Evolutionary conservation across 2,797 vertebrate genomes (phyloP).

Genomic region (Sebastes kiyomatsui): DNA sequence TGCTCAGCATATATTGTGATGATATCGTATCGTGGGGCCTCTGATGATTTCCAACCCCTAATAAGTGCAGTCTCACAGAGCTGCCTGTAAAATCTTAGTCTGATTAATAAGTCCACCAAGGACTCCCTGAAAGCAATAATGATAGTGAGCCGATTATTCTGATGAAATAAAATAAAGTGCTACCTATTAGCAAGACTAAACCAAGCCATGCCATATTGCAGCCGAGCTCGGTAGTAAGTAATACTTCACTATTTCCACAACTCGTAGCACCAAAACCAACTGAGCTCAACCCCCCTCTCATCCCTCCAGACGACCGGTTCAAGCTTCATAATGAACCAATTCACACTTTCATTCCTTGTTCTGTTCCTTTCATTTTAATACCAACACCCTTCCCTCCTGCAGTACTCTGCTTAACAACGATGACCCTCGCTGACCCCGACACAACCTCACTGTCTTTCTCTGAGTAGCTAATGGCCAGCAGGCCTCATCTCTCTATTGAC

Average conservation of each 20-base stretch:
- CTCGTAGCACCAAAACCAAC: background rate
- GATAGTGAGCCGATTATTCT: background rate
- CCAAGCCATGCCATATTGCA: background rate
- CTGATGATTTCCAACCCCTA: no score
- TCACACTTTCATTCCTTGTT: conserved; percentile 49
- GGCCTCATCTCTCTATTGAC: conserved; percentile 79
- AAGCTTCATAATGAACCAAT: conserved; percentile 42
- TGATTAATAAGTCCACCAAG: background rate
- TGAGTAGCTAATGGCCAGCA: conserved; percentile 74
- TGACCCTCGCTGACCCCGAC: conserved; percentile 66
- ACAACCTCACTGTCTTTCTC: conserved; percentile 70
- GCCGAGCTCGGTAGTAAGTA: background rate
- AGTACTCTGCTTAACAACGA: conserved; percentile 57
- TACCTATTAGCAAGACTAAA: background rate
- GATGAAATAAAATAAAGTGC: background rate
- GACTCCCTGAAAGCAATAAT: background rate
- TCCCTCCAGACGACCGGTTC: conserved; percentile 15
- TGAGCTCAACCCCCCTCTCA: conserved; percentile 1
- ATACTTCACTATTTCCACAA: background rate
- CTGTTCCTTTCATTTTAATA: conserved; percentile 69
- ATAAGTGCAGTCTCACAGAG: background rate
- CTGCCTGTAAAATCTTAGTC: background rate
- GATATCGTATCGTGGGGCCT: no score
- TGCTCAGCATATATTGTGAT: no score
- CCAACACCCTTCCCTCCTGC: conserved; percentile 19